A percentile compares a stretch with the other conserved stretches of the same genome.
Conservation (phyloP, 2,113 vertebrate genomes). For the Microcebus griseorufus region DNA sequence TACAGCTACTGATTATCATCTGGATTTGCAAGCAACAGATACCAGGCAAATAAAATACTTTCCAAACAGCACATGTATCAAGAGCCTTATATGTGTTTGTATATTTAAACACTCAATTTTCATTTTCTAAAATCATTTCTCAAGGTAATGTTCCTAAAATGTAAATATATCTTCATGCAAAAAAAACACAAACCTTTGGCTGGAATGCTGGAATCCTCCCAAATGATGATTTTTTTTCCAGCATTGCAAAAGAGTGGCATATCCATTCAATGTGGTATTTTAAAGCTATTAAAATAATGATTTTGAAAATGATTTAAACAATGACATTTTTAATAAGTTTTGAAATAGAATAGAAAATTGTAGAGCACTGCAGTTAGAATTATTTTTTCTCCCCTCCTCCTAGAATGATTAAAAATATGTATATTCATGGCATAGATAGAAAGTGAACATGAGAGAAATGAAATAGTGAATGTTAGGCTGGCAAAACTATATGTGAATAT, state of each 20-base stretch:
- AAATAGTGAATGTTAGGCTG: background rate
- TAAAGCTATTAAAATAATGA: background rate
- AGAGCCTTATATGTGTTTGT: background rate
- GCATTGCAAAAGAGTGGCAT: background rate
- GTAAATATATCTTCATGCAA: background rate
- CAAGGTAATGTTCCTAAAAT: background rate
- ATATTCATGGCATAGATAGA: background rate
- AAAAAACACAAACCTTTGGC: background rate
- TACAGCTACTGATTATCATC: background rate
- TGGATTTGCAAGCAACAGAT: background rate
- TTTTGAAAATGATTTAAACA: background rate
- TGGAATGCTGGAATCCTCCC: background rate
- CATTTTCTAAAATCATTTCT: background rate
- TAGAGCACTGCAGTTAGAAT: background rate
- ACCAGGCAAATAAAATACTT: background rate
- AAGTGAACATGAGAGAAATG: background rate
- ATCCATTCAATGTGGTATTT: background rate
- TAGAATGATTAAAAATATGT: too few relatives aligned
- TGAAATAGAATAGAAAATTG: background rate
- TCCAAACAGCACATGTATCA: background rate
- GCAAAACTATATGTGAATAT: background rate
- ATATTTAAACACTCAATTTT: background rate
- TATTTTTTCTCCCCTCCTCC: background rate
- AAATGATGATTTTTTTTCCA: background rate
- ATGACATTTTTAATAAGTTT: background rate